These are phyloP conservation scores for Protodeltote pygarga DNA, from an alignment of 2,888 invertebrate species.

Conservation along the genomic window DNA sequence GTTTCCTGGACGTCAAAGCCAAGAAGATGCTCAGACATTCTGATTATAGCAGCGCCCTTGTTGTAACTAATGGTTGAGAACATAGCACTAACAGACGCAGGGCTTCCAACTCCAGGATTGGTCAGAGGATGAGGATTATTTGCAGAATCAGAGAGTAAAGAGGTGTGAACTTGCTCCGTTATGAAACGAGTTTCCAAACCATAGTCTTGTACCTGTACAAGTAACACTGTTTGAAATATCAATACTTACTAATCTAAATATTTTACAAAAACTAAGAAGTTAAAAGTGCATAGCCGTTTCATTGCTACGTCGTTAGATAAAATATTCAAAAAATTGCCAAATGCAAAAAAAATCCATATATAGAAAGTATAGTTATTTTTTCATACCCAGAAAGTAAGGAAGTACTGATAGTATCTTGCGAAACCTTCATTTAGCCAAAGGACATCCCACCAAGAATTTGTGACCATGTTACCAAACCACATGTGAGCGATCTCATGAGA, in stretches of 20 bases:
- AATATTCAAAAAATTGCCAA: too few relatives aligned
- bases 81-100: conserved; percentile 86
- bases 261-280: too few relatives aligned
- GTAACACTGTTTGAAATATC: too few relatives aligned
- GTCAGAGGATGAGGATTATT: conserved; percentile 87
- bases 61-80: conserved; percentile 90
- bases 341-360: too few relatives aligned
- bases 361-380: neutral
- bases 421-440: conserved; percentile 90
- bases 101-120: conserved; percentile 83
- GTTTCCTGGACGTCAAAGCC: conserved; percentile 81
- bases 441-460: conserved; percentile 89
- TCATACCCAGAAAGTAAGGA: conserved; percentile 85
- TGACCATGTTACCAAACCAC: conserved; percentile 91
- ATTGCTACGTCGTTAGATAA: too few relatives aligned
- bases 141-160: conserved; percentile 88
- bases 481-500: conserved; percentile 92
- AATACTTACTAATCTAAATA: too few relatives aligned
- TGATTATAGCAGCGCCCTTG: conserved; percentile 89
- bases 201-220: too few relatives aligned
- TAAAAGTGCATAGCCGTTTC: too few relatives aligned
- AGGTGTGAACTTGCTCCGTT: conserved; percentile 89
- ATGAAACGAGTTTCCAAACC: conserved; percentile 90
- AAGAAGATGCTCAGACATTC: conserved; percentile 90
- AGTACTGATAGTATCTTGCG: conserved; percentile 91